Conservation (phyloP, 2,113 vertebrate genomes). For the Rattus rattus region DNA sequence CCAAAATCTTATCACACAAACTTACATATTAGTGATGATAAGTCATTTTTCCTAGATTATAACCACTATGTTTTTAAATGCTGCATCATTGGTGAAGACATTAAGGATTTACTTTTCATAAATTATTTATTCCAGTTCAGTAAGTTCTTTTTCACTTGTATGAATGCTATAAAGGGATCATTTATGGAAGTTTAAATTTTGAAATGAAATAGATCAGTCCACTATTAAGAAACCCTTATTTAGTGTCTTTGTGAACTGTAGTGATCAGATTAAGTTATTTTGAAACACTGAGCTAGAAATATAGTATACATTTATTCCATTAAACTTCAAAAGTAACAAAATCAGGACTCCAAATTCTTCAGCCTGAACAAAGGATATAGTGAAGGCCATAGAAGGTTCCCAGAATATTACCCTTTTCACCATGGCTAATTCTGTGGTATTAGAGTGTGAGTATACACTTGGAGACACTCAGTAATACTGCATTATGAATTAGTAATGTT, state of each 20-base stretch:
- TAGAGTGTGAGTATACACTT: conserved; percentile 35
- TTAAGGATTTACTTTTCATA: background rate
- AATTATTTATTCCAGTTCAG: background rate
- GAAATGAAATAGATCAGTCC: background rate
- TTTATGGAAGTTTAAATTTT: background rate
- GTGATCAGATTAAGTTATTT: background rate
- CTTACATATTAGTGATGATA: background rate
- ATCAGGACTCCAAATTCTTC: background rate
- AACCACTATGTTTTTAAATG: background rate
- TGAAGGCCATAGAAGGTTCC: conserved; percentile 13
- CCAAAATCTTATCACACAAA: background rate
- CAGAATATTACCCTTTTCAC: background rate
- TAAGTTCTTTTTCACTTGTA: background rate
- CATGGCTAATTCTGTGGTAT: background rate
- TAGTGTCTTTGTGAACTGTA: background rate
- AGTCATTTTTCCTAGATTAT: background rate
- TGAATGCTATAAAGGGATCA: background rate
- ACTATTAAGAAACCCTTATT: background rate
- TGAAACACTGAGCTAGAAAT: conserved; percentile 20
- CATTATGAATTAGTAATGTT: conserved; percentile 64
- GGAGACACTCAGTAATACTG: background rate
- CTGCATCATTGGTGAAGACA: background rate
- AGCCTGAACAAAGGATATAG: background rate
- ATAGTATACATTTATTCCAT: background rate
- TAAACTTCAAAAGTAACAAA: conserved; percentile 18